phyloP scores from a whole-genome alignment of 2,797 vertebrate genomes.

The Spea hammondii region DNA sequence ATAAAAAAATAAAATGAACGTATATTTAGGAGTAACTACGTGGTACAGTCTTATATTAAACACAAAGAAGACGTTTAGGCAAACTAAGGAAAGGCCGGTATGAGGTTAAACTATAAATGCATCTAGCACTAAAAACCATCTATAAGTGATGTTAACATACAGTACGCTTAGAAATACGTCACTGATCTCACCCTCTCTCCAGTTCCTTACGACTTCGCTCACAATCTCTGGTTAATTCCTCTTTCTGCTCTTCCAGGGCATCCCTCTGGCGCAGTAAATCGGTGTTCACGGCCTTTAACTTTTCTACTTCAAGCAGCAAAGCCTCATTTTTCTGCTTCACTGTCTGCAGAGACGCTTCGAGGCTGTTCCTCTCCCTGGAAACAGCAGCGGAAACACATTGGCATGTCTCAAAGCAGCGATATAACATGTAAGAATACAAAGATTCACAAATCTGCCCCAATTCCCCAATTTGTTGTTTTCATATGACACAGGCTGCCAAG shows the following conservation, averaged over 20 bases:
- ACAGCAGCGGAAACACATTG: background rate
- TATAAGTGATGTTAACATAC: too few species aligned
- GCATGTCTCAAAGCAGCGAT: background rate
- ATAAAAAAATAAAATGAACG: too few species aligned
- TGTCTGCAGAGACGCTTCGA: slow-evolving; percentile 64
- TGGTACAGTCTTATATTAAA: too few species aligned
- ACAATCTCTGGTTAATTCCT: slow-evolving; percentile 69
- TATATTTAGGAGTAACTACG: too few species aligned
- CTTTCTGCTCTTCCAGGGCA: slow-evolving; percentile 69
- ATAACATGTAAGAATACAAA: too few species aligned
- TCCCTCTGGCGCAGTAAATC: slow-evolving; percentile 71
- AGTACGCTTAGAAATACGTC: background rate
- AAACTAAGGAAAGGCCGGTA: too few species aligned
- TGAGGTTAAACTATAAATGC: too few species aligned
- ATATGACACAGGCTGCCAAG: too few species aligned
- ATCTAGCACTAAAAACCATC: too few species aligned
- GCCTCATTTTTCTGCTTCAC: slow-evolving; percentile 65
- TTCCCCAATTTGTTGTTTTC: too few species aligned
- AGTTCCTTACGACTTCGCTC: slow-evolving; percentile 64
- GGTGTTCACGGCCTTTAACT: slow-evolving; percentile 59
- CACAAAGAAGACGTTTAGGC: too few species aligned
- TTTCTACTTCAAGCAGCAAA: slow-evolving; percentile 64
- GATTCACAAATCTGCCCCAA: too few species aligned
- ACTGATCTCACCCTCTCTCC: slow-evolving; percentile 69
- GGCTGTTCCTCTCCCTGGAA: slow-evolving; percentile 70